Evolutionary conservation across 2,113 vertebrate species (phyloP).

Genomic region (Chloebia gouldiae): DNA sequence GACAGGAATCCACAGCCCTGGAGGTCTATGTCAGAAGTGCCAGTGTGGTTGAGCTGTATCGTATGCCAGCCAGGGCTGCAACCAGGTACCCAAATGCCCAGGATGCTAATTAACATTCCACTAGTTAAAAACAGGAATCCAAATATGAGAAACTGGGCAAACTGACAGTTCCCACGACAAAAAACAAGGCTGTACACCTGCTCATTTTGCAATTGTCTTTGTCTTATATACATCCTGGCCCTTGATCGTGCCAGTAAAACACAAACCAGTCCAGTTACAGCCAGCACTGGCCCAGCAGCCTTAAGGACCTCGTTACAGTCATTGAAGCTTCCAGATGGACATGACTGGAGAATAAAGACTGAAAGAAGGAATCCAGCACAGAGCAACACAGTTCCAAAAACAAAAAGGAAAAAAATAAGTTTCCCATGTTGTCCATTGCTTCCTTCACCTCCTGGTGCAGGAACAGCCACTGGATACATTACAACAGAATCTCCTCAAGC

Average conservation of each 20-base stretch:
- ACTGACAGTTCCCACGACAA: slow-evolving; percentile 76
- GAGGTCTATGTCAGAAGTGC: background rate
- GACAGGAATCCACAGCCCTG: slow-evolving; percentile 75
- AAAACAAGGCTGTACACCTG: slow-evolving; percentile 64
- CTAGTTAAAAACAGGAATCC: slow-evolving; percentile 79
- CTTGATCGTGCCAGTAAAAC: slow-evolving; percentile 75
- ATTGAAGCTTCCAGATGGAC: slow-evolving; percentile 47
- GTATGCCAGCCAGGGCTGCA: slow-evolving; percentile 58
- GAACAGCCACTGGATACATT: slow-evolving; percentile 68
- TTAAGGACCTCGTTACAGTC: slow-evolving; percentile 71
- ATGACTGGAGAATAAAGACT: slow-evolving; percentile 76
- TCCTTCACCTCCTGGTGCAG: slow-evolving; percentile 25
- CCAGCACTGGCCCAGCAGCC: slow-evolving; percentile 70
- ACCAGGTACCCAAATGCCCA: slow-evolving; percentile 80
- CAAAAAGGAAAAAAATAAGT: slow-evolving; percentile 74
- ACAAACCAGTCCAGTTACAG: slow-evolving; percentile 63
- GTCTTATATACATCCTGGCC: slow-evolving; percentile 63
- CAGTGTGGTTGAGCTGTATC: slow-evolving; percentile 60
- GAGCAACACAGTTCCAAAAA: slow-evolving; percentile 70
- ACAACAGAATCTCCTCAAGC: background rate
- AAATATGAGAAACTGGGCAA: slow-evolving; percentile 79
- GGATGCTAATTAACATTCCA: slow-evolving; percentile 78
- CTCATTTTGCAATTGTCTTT: slow-evolving; percentile 45
- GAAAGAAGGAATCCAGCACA: slow-evolving; percentile 76
- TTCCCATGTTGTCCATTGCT: slow-evolving; percentile 46